phyloP scores from a whole-genome alignment of 2,113 vertebrate genomes.

The Cardinalis cardinalis region DNA sequence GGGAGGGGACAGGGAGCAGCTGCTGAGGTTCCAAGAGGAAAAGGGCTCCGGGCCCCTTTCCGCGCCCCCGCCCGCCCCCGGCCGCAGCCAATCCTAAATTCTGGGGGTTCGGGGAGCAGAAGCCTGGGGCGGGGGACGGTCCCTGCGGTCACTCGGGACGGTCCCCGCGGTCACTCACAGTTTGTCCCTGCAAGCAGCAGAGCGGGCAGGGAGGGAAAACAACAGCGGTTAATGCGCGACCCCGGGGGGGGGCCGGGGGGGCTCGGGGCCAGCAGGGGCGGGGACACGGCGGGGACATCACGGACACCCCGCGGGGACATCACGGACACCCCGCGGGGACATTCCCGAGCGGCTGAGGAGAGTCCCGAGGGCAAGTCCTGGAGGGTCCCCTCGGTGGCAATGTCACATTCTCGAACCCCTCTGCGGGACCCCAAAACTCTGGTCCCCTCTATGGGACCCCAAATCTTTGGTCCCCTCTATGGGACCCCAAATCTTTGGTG shows the following conservation, averaged over 20 bases:
- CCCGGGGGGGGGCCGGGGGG: neutral
- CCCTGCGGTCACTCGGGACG: slow-evolving; percentile 74
- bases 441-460: no score
- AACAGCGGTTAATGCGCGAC: slow-evolving; percentile 81
- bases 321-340: no score
- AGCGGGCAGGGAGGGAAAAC: slow-evolving; percentile 79
- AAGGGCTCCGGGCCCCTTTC: neutral
- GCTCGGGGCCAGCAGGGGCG: neutral
- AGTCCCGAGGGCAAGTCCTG: neutral
- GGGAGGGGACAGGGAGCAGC: neutral
- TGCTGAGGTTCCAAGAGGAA: slow-evolving; percentile 18
- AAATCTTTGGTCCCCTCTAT: no score
- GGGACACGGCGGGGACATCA: neutral
- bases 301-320: neutral
- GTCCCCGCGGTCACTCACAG: slow-evolving; percentile 87
- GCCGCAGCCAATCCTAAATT: slow-evolving; percentile 78
- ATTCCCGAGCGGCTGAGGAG: neutral
- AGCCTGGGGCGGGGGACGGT: neutral
- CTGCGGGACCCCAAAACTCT: no score
- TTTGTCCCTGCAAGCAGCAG: slow-evolving; percentile 89
- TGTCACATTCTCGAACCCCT: neutral
- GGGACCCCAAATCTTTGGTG: neutral
- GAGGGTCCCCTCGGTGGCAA: no score
- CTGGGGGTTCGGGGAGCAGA: neutral
- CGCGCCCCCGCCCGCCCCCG: neutral